Percentiles rank a stretch among this genome's conserved stretches.
These are phyloP conservation scores for Oscheius sp. DNA, from an alignment of 2,888 invertebrate genomes.

Conservation along the genomic window DNA sequence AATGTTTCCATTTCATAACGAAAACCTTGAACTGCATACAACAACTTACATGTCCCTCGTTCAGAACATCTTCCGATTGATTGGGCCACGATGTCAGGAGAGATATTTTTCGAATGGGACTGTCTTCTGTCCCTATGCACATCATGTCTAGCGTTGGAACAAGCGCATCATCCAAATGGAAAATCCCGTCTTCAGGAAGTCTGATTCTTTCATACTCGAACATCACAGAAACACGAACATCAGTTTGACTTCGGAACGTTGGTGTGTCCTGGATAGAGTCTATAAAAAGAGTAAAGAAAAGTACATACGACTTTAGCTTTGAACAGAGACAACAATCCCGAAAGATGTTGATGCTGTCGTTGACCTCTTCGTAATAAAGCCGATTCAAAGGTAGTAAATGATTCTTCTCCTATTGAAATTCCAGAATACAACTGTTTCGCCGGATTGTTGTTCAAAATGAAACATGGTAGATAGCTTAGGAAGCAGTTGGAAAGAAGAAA, in stretches of 20 bases:
- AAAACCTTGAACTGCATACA: not conserved
- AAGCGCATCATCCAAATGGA: constrained; percentile 8
- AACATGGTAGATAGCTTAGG: constrained; percentile 20
- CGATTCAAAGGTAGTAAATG: constrained; percentile 23
- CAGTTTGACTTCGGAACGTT: constrained; percentile 38
- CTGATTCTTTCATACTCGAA: constrained; percentile 39
- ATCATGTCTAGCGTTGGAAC: constrained; percentile 11
- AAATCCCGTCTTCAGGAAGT: constrained; percentile 10
- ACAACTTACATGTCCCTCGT: constrained; percentile 31
- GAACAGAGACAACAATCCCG: constrained; percentile 76
- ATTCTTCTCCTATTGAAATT: constrained; percentile 21
- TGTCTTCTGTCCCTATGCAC: not conserved
- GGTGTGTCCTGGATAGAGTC: constrained; percentile 9
- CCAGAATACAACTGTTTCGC: constrained; percentile 21
- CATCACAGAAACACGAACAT: constrained; percentile 39
- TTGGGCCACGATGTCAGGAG: constrained; percentile 51
- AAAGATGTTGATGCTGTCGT: constrained; percentile 24
- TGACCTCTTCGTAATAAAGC: constrained; percentile 14
- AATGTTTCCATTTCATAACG: not conserved
- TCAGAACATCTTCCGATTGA: constrained; percentile 48
- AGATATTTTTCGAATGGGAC: constrained; percentile 32
- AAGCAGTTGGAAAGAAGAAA: not conserved
- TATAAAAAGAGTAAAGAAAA: not conserved
- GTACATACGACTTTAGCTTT: constrained; percentile 83
- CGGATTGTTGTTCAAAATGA: constrained; percentile 1